These are phyloP conservation scores for Escarpia spicata DNA, from an alignment of 2,888 invertebrate species.

Conservation along the genomic window DNA sequence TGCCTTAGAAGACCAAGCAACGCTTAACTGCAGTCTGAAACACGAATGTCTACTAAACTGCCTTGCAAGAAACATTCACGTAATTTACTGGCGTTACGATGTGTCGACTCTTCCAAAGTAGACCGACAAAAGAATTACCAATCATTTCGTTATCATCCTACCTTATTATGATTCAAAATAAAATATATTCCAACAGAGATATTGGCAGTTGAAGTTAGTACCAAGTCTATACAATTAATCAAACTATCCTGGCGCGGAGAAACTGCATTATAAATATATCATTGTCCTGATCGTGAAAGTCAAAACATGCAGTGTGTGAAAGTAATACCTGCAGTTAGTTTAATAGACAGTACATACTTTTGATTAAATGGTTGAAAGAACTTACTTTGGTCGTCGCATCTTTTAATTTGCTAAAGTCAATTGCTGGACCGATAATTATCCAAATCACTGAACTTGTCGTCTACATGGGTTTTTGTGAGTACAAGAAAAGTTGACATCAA, in stretches of 20 bases:
- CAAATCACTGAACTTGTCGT: too few species aligned
- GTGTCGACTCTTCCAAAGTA: too few species aligned
- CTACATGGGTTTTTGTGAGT: not conserved
- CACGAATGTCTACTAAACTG: not conserved
- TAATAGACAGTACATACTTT: too few species aligned
- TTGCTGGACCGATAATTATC: too few species aligned
- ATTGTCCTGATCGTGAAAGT: not conserved
- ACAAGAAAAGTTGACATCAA: too few species aligned
- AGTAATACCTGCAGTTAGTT: too few species aligned
- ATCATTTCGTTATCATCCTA: not conserved
- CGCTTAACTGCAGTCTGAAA: slow-evolving; percentile 11
- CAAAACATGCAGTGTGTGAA: not conserved
- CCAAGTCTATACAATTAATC: not conserved
- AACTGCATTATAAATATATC: not conserved
- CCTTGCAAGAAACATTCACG: not conserved
- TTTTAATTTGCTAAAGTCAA: too few species aligned
- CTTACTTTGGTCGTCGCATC: too few species aligned
- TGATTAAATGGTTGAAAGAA: too few species aligned
- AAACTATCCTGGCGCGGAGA: not conserved
- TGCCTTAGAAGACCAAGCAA: not conserved
- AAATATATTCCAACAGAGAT: not conserved
- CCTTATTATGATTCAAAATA: not conserved
- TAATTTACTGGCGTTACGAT: too few species aligned
- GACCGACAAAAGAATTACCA: not conserved
- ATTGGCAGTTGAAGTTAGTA: not conserved